Conservation (phyloP, 2,888 invertebrate species). For the Volucella inflata region DNA sequence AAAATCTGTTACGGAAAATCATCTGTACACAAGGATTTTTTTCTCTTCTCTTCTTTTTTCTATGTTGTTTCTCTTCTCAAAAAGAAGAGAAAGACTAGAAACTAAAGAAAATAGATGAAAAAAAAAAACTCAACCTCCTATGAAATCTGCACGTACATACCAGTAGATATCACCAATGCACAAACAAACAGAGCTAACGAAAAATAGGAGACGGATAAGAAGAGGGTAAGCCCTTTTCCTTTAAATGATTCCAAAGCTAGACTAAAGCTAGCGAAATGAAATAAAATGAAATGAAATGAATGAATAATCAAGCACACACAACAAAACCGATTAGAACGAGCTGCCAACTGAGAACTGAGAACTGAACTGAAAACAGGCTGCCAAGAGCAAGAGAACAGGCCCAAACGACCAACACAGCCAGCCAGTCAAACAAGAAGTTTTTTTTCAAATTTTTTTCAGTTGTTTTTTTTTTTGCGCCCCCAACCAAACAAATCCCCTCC, state of each 20-base stretch:
- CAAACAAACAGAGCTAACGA: constrained; percentile 40
- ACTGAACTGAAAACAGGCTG: too few species aligned
- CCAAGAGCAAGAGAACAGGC: constrained; percentile 6
- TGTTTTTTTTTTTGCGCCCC: constrained; percentile 3
- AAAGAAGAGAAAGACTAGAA: background rate
- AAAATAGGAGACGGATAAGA: background rate
- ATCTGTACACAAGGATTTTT: constrained; percentile 57
- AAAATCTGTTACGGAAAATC: constrained; percentile 75
- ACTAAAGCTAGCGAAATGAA: constrained; percentile 72
- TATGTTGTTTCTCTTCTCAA: constrained; percentile 3
- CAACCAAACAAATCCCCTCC: background rate
- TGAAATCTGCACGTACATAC: constrained; percentile 46
- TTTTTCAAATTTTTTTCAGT: background rate
- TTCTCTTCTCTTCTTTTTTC: constrained; percentile 21
- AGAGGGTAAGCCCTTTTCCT: constrained; percentile 26
- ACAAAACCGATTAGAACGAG: constrained; percentile 7
- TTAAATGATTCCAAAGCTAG: constrained; percentile 71
- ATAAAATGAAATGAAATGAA: constrained; percentile 75
- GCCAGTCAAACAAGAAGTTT: constrained; percentile 39
- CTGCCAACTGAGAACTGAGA: too few species aligned
- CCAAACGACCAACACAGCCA: constrained; percentile 56
- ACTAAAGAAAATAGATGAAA: background rate
- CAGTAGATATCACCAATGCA: constrained; percentile 47
- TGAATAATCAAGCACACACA: constrained; percentile 76
- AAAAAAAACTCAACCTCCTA: constrained; percentile 6